These are phyloP conservation scores for Coilia nasus DNA, from an alignment of 2,797 vertebrate species.

Conservation along the genomic window DNA sequence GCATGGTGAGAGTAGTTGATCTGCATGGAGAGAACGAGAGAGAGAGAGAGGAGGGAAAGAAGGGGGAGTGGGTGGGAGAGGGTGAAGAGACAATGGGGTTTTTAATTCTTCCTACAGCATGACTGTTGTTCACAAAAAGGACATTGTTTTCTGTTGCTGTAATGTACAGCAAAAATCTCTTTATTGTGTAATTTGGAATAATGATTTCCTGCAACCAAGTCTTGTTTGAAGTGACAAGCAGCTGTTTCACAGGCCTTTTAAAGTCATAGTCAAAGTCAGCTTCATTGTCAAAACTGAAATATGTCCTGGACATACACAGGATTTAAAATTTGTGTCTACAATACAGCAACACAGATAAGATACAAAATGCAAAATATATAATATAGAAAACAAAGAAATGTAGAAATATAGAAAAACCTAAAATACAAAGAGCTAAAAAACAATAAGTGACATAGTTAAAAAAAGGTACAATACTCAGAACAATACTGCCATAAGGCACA, in stretches of 20 bases:
- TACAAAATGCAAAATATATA: too few relatives aligned
- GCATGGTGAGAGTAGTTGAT: slow-evolving; percentile 59
- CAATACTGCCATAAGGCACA: too few relatives aligned
- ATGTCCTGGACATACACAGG: too few relatives aligned
- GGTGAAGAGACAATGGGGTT: slow-evolving; percentile 7
- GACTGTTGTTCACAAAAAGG: slow-evolving; percentile 19
- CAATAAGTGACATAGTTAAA: too few relatives aligned
- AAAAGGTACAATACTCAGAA: too few relatives aligned
- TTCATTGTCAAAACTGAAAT: too few relatives aligned
- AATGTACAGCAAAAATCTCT: not conserved
- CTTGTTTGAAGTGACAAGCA: not conserved
- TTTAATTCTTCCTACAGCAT: not conserved
- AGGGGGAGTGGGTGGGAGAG: slow-evolving; percentile 26
- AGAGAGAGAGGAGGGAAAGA: slow-evolving; percentile 30
- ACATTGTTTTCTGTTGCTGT: not conserved
- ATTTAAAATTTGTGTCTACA: too few relatives aligned
- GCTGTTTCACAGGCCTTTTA: not conserved
- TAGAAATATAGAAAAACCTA: too few relatives aligned
- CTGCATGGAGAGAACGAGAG: slow-evolving; percentile 26
- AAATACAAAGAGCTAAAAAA: too few relatives aligned
- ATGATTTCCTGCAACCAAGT: not conserved
- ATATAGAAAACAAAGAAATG: too few relatives aligned
- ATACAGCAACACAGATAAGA: too few relatives aligned
- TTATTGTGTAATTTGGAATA: not conserved
- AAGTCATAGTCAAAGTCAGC: too few relatives aligned